These are phyloP conservation scores for Poecilus cupreus DNA, from an alignment of 2,888 invertebrate genomes.

Conservation along the genomic window DNA sequence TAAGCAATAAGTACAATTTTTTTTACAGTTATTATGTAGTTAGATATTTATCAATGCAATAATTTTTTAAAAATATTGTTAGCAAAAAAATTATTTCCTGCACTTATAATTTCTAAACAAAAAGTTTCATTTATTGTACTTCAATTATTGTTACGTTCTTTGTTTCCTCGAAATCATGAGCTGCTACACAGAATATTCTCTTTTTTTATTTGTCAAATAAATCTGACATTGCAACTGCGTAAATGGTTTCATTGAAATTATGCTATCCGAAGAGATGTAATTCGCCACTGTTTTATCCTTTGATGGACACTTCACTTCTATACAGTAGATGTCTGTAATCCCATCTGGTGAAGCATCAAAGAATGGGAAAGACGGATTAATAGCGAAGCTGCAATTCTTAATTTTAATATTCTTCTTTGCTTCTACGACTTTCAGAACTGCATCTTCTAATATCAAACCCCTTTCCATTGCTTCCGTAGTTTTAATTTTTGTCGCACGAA, in stretches of 20 bases:
- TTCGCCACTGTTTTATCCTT: not conserved
- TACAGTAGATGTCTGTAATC: not conserved
- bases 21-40: no score
- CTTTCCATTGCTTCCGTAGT: not conserved
- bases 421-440: not conserved
- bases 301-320: not conserved
- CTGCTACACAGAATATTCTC: slow-evolving; percentile 61
- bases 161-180: slow-evolving; percentile 58
- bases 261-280: not conserved
- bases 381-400: not conserved
- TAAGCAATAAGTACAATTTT: no score
- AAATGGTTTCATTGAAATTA: not conserved
- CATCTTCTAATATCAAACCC: not conserved
- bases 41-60: not conserved
- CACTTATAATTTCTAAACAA: slow-evolving; percentile 38
- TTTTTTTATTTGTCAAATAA: slow-evolving; percentile 55
- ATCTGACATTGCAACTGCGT: slow-evolving; percentile 63
- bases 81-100: not conserved
- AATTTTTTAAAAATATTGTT: not conserved
- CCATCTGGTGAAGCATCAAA: not conserved
- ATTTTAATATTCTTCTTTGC: not conserved
- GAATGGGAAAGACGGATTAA: not conserved
- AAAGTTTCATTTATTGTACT: slow-evolving; percentile 51
- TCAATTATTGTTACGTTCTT: no score
- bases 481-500: not conserved